A percentile compares a stretch with the other conserved stretches of the same genome.
Evolutionary conservation across 2,113 vertebrate genomes (phyloP).

Genomic region (Oryzias celebensis): DNA sequence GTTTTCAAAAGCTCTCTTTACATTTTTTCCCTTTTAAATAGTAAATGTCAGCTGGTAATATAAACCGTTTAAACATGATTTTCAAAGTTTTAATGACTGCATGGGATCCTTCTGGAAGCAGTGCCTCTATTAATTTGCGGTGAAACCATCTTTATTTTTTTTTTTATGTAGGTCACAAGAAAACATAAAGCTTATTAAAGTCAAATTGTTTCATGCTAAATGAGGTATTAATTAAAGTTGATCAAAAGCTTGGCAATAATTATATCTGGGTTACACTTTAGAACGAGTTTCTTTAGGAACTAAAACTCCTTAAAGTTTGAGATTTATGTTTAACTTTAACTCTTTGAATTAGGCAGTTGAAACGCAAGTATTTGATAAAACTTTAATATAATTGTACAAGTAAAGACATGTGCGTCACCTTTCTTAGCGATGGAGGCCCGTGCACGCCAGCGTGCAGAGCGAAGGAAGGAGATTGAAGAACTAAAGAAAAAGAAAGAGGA

Average conservation of each 20-base stretch:
- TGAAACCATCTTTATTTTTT: neutral
- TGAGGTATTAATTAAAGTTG: neutral
- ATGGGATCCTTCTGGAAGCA: neutral
- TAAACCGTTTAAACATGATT: too few species aligned
- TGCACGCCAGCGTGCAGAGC: slow-evolving; percentile 81
- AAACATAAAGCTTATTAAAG: neutral
- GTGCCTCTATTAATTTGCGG: neutral
- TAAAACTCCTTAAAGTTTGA: neutral
- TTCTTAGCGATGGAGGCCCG: slow-evolving; percentile 91
- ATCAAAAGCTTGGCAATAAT: neutral
- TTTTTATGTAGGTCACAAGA: neutral
- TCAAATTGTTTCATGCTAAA: neutral
- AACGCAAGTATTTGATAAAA: slow-evolving; percentile 8
- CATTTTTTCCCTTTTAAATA: too few species aligned
- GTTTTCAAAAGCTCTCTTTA: too few species aligned
- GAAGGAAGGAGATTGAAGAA: slow-evolving; percentile 83
- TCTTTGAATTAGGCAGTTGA: slow-evolving; percentile 10
- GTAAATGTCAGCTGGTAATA: too few species aligned
- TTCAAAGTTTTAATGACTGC: too few species aligned
- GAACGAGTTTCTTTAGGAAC: neutral
- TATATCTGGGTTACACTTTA: neutral
- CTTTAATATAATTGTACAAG: neutral
- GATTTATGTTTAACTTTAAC: neutral
- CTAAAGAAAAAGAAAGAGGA: slow-evolving; percentile 83
- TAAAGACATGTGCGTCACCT: neutral